Conservation (phyloP, 64 coral and sea anemone species). For the Acropora tenuis region DNA sequence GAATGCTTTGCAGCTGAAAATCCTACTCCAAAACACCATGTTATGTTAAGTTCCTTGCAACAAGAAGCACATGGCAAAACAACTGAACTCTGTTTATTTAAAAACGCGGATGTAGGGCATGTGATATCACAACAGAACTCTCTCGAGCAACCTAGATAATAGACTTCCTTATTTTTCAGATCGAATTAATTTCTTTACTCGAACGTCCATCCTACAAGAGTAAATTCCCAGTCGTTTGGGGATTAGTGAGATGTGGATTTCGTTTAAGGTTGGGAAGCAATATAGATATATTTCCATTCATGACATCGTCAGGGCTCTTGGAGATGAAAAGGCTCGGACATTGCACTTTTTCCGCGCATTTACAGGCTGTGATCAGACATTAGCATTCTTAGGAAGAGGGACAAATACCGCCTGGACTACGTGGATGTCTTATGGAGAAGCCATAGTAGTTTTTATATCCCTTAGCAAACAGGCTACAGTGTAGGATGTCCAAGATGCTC, state of each 20-base stretch:
- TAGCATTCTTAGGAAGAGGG: slow-evolving; percentile 6
- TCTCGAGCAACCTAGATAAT: no score
- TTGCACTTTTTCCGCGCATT: slow-evolving; percentile 62
- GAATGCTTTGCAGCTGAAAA: not conserved
- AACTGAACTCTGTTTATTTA: not conserved
- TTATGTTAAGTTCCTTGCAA: no score
- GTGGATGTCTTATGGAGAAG: slow-evolving; percentile 11
- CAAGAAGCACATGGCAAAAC: no score
- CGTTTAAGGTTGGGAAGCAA: slow-evolving; percentile 24
- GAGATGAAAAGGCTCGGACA: slow-evolving; percentile 28
- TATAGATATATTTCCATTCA: no score
- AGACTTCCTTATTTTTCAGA: no score
- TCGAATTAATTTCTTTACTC: no score
- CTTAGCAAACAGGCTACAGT: slow-evolving; percentile 20
- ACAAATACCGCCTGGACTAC: slow-evolving; percentile 63
- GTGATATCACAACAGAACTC: not conserved
- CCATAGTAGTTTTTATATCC: slow-evolving; percentile 35
- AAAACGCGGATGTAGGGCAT: not conserved
- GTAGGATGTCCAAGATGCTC: slow-evolving; percentile 21
- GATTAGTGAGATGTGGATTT: slow-evolving; percentile 48
- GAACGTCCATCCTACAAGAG: no score
- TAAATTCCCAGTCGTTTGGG: not conserved
- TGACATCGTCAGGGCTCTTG: no score
- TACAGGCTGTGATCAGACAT: slow-evolving; percentile 42
- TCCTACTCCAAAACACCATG: not conserved